phyloP scores from a whole-genome alignment of 2,888 invertebrate species.

The Sarcophaga carnaria region DNA sequence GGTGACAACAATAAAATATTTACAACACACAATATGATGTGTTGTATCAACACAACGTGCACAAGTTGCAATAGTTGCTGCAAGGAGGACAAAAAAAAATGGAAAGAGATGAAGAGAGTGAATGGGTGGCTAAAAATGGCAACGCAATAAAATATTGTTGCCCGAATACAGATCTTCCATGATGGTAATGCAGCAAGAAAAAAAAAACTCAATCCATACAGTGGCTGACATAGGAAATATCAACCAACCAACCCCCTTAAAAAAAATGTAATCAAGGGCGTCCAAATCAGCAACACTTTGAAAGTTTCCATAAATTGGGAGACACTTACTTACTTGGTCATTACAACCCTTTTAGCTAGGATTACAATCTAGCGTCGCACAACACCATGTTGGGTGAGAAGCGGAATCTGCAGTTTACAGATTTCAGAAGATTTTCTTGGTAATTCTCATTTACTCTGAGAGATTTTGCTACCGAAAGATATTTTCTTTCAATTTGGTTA shows the following conservation, averaged over 20 bases:
- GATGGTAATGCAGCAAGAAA: conserved; percentile 3
- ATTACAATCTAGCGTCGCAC: too few relatives aligned
- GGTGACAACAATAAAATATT: conserved; percentile 59
- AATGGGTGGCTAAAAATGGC: neutral
- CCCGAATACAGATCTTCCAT: conserved; percentile 13
- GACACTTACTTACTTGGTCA: too few relatives aligned
- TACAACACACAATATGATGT: conserved; percentile 53
- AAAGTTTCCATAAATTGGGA: too few relatives aligned
- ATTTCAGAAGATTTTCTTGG: too few relatives aligned
- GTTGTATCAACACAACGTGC: conserved; percentile 54
- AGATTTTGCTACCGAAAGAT: too few relatives aligned
- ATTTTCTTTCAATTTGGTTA: too few relatives aligned
- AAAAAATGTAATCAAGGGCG: conserved; percentile 4
- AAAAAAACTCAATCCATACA: neutral
- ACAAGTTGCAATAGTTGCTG: conserved; percentile 10
- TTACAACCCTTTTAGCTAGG: too few relatives aligned
- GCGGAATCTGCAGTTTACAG: too few relatives aligned
- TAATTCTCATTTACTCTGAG: too few relatives aligned
- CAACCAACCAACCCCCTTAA: too few relatives aligned
- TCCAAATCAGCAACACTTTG: neutral
- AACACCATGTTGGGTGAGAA: too few relatives aligned
- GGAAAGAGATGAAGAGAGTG: neutral
- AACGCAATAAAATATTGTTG: conserved; percentile 20
- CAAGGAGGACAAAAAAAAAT: conserved; percentile 26
- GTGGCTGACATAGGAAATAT: too few relatives aligned